Evolutionary conservation across 2,888 invertebrate species (phyloP).

Genomic region (Argyresthia albistria): DNA sequence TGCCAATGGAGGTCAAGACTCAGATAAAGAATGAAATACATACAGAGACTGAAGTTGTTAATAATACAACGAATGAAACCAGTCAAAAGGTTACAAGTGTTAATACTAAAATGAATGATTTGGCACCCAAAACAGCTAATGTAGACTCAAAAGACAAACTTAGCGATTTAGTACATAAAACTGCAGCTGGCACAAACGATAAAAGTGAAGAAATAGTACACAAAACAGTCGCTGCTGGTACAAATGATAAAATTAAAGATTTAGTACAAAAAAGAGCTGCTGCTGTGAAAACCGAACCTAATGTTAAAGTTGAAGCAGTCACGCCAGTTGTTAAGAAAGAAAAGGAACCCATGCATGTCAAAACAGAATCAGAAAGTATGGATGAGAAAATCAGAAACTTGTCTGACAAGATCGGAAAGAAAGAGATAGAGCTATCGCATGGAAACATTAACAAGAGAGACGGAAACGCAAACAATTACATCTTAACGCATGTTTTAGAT

Average conservation of each 20-base stretch:
- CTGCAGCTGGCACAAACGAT: neutral
- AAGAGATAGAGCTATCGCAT: slow-evolving; percentile 17
- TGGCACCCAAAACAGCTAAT: no score
- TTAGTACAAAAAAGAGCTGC: no score
- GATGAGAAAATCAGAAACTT: slow-evolving; percentile 1
- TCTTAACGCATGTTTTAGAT: slow-evolving; percentile 54
- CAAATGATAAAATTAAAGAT: neutral
- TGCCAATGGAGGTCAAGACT: neutral
- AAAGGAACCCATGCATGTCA: neutral
- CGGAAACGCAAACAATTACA: slow-evolving; percentile 24
- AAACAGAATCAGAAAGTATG: neutral
- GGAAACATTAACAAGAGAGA: slow-evolving; percentile 13
- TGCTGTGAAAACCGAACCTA: neutral
- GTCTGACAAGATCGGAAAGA: slow-evolving; percentile 8
- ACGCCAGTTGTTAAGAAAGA: neutral
- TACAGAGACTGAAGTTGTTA: no score
- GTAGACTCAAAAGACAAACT: neutral
- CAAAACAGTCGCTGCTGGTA: neutral
- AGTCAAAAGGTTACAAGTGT: neutral
- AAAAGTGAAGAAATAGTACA: neutral
- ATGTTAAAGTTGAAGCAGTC: neutral
- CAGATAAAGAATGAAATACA: neutral
- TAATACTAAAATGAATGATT: no score
- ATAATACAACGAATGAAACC: neutral
- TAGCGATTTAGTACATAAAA: neutral